Base-by-base conservation (phyloP, 2,797 vertebrate genomes). In the Phataginus tricuspis region DNA sequence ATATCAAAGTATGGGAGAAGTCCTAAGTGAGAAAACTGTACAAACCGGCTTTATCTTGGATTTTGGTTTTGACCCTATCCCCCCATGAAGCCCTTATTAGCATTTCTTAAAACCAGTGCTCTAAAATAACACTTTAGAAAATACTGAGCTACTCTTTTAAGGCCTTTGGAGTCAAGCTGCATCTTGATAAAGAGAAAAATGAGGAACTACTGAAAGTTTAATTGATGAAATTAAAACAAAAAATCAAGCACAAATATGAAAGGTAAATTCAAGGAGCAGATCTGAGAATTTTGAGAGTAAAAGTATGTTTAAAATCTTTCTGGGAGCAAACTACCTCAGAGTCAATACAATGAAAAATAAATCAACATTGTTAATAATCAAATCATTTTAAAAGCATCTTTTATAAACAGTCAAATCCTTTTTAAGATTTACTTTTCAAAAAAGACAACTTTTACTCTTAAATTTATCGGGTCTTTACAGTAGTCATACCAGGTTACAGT, bases 341-440 rank as follows among this genome's bases (percentile, higher is more conserved):
- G 18, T 93, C 89, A 95, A 92, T n/a, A 80, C 74, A 69, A 64
- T 55, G 57, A 91, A 91, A 19, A 92, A 84, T 8, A 82, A 78
- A 88, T 71, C 42, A 18, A 79, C 13, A 68, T 0, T 55, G 34
- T 31, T 89, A 93, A 82, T 53, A 90, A 90, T 66, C n/a, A 91
- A 93, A 80, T 82, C 68, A 89, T 55, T 95, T 80, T 55, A 93
- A 96, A 96, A 88, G 39, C 25, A 59, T 63, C 61, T 92, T 92
- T 95, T 72, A 45, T 45, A 80, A 96, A 90, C 2, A 78, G 39
- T 69, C 61, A 96, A 94, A 84, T 68, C 7, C 31, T 79, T 95
- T 94, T 93, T 55, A 88, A 94, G 53, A 94, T 82, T 27, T 92
- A 66, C 63, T 96, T 96, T 96, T 72, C 77, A 94, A 74, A 91